A percentile compares a stretch with the other conserved stretches of the same genome.
phyloP scores from a whole-genome alignment of 2,797 vertebrate species.

The Taeniopygia guttata region DNA sequence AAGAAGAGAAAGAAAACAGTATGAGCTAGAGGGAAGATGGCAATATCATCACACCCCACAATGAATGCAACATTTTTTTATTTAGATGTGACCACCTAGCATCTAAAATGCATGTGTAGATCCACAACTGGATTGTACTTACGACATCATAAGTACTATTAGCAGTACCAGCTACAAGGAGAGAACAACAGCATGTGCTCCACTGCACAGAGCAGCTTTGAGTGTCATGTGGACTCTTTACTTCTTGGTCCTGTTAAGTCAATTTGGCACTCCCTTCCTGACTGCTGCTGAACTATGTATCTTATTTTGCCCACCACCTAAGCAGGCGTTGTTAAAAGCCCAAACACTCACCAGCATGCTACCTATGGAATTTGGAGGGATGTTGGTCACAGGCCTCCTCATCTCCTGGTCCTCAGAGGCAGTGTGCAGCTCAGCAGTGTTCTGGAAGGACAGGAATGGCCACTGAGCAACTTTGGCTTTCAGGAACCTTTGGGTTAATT shows the following conservation, averaged over 20 bases:
- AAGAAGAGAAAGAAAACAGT: neutral
- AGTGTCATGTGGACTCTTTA: neutral
- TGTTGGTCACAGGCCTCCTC: neutral
- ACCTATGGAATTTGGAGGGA: accelerated
- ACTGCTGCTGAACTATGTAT: neutral
- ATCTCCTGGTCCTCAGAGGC: neutral
- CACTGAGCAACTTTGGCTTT: neutral
- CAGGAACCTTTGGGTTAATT: neutral
- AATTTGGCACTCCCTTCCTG: neutral
- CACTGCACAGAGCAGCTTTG: accelerated
- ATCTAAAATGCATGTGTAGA: neutral
- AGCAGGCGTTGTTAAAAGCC: neutral
- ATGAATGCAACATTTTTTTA: neutral
- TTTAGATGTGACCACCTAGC: neutral
- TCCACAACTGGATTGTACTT: neutral
- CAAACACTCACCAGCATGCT: accelerated
- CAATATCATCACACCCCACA: neutral
- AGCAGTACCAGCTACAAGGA: neutral
- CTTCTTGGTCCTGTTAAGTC: neutral
- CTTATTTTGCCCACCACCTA: neutral
- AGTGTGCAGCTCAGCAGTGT: neutral
- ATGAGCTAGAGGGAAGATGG: neutral
- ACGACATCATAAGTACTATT: neutral
- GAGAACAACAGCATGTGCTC: neutral
- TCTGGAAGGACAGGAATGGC: constrained; percentile 41